phyloP scores from a whole-genome alignment of 2,113 vertebrate species.

The Heliornis fulica region DNA sequence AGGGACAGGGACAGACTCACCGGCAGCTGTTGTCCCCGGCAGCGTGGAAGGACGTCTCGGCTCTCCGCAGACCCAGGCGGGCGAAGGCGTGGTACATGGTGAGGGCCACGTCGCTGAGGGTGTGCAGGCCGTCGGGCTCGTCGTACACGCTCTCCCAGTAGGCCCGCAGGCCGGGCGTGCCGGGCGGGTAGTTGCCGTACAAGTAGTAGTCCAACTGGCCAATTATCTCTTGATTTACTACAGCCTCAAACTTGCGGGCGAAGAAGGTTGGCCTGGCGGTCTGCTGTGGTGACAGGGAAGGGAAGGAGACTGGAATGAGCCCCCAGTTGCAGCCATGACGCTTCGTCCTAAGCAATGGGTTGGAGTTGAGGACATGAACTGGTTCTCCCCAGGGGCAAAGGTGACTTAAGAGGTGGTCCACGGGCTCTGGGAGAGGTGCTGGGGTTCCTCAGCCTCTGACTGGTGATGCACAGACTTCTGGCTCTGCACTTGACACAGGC shows the following conservation, averaged over 20 bases:
- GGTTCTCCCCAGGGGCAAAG: not conserved
- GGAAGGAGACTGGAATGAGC: not conserved
- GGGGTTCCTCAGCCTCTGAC: not conserved
- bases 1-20: conserved; percentile 62
- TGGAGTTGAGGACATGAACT: not conserved
- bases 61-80: conserved; percentile 85
- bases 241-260: conserved; percentile 95
- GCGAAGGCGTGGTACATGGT: conserved; percentile 91
- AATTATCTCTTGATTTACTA: conserved; percentile 96
- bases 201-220: conserved; percentile 92
- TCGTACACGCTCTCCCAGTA: conserved; percentile 96
- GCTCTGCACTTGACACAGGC: not conserved
- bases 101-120: conserved; percentile 84
- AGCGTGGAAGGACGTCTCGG: conserved; percentile 78
- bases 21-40: conserved; percentile 86
- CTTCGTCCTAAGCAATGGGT: not conserved
- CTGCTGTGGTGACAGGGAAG: conserved; percentile 79
- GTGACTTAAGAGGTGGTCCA: not conserved
- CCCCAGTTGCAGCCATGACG: not conserved
- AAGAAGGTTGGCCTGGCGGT: conserved; percentile 96
- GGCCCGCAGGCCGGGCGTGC: conserved; percentile 82
- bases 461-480: not conserved
- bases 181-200: conserved; percentile 85
- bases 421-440: not conserved
- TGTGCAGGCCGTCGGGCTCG: conserved; percentile 85